phyloP scores from a whole-genome alignment of 2,888 invertebrate species.

The Luffia ferchaultella region DNA sequence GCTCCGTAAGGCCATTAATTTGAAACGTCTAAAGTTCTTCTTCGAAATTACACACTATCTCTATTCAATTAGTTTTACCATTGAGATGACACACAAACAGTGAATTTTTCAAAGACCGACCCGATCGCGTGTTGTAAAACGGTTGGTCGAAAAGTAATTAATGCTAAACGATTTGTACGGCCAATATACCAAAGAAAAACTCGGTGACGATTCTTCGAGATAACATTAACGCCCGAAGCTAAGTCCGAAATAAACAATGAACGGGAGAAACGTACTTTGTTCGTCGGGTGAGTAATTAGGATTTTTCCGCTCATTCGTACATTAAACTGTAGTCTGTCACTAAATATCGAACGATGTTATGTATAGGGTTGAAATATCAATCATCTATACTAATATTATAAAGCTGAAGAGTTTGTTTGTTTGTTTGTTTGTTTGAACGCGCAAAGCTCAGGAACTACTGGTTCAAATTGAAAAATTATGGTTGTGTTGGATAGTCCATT shows the following conservation, averaged over 20 bases:
- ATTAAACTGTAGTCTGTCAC: too few species aligned
- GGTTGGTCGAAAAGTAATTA: conserved; percentile 34
- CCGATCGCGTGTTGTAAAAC: conserved; percentile 35
- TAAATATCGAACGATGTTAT: too few species aligned
- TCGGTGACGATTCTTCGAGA: conserved; percentile 23
- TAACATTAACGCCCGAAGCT: conserved; percentile 23
- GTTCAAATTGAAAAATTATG: too few species aligned
- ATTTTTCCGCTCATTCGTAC: conserved; percentile 31
- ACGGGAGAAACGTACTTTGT: conserved; percentile 18
- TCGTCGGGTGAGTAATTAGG: conserved; percentile 28
- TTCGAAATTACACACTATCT: conserved; percentile 30
- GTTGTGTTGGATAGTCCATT: too few species aligned
- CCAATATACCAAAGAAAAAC: conserved; percentile 30
- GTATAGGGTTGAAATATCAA: too few species aligned
- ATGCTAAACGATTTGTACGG: conserved; percentile 36
- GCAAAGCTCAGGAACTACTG: too few species aligned
- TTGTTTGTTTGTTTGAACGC: too few species aligned
- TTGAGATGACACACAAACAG: conserved; percentile 28
- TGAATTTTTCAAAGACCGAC: conserved; percentile 23
- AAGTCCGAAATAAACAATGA: conserved; percentile 19
- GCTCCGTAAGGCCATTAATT: conserved; percentile 32
- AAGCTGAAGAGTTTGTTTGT: too few species aligned
- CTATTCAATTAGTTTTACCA: conserved; percentile 39
- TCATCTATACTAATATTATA: too few species aligned
- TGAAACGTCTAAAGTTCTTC: conserved; percentile 27